These are phyloP conservation scores for Drosophila differens DNA, from an alignment of 2,888 invertebrate genomes.

Conservation along the genomic window DNA sequence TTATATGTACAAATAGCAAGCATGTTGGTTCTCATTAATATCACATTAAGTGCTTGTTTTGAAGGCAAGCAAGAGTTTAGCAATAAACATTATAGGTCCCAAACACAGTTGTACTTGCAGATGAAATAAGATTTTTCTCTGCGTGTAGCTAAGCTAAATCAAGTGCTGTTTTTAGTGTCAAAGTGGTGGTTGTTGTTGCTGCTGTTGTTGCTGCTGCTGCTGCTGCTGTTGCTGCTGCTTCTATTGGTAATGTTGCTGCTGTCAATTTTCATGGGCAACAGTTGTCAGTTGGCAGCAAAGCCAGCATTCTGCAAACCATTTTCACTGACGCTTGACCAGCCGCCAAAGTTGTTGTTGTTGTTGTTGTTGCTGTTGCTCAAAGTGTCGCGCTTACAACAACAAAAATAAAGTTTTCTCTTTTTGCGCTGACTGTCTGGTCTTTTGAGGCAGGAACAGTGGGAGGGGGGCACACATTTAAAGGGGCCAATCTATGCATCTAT, in stretches of 20 bases:
- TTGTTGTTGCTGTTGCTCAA: constrained; percentile 29
- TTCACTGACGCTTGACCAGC: constrained; percentile 57
- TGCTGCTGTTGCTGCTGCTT: not conserved
- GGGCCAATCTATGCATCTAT: constrained; percentile 49
- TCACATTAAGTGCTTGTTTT: not conserved
- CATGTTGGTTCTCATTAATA: not conserved
- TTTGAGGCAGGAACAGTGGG: not conserved
- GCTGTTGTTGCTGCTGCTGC: not conserved
- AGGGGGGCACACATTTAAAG: constrained; percentile 3
- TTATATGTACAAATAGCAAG: not conserved
- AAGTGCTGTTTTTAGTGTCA: not conserved
- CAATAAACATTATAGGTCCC: not conserved
- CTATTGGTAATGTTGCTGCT: not conserved
- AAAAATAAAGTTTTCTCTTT: constrained; percentile 63
- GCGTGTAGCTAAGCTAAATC: not conserved
- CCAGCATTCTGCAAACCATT: constrained; percentile 47
- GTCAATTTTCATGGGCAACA: constrained; percentile 47
- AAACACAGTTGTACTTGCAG: not conserved
- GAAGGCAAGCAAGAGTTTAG: not conserved
- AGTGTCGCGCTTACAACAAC: constrained; percentile 54
- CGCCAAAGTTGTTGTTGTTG: constrained; percentile 40
- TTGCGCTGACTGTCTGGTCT: constrained; percentile 36
- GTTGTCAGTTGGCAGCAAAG: constrained; percentile 42
- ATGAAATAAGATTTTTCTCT: not conserved
- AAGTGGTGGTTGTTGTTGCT: not conserved